Conservation (phyloP, 1,140 invertebrate species). For the Tetragonula clypearis region DNA sequence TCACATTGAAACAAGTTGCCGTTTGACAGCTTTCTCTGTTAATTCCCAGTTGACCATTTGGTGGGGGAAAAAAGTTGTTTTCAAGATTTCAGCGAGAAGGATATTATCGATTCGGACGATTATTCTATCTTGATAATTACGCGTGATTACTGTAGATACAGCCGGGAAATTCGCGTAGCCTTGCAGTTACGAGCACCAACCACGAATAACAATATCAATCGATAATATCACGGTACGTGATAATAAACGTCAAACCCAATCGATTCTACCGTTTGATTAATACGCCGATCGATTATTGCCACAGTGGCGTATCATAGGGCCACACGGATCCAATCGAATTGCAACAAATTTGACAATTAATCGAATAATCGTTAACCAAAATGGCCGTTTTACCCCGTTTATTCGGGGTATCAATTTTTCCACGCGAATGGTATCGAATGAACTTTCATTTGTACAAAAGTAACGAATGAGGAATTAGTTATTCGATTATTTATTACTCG, state of each 20-base stretch:
- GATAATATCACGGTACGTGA: not conserved
- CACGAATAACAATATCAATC: constrained; percentile 32
- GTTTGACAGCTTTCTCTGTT: not conserved
- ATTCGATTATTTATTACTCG: no score
- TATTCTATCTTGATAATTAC: no score
- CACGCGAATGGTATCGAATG: not conserved
- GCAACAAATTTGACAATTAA: constrained; percentile 27
- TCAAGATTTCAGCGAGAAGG: no score
- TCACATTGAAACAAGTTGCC: not conserved
- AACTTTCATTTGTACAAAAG: no score
- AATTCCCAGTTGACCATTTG: not conserved
- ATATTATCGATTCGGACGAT: no score
- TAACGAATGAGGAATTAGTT: no score
- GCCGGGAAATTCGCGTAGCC: no score
- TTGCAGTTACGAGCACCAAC: no score
- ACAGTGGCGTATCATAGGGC: constrained; percentile 11
- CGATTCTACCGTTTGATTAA: constrained; percentile 41
- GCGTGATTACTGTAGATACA: no score
- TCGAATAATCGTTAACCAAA: not conserved
- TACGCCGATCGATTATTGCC: constrained; percentile 30
- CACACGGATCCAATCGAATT: not conserved
- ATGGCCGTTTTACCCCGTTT: not conserved
- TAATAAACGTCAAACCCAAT: constrained; percentile 30
- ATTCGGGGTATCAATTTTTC: not conserved
- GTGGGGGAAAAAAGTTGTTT: no score